Evolutionary conservation across 2,113 vertebrate species (phyloP), one percentile per base, ranked within the genome.

Genomic region (Atractosteus spatula): DNA sequence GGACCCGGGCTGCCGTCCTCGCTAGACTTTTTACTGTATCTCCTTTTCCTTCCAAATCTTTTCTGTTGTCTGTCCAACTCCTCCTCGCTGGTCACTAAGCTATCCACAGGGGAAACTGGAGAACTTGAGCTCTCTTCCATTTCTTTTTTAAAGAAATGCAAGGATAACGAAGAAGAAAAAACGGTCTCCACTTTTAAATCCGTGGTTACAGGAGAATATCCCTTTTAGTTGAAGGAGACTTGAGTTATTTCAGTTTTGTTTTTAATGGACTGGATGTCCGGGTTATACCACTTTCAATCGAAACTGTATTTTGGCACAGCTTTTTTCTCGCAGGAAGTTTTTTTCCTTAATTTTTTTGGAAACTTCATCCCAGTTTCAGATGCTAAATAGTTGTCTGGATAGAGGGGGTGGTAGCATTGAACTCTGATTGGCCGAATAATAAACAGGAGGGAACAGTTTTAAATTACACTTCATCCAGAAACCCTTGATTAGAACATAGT

Each of bases 371-470:
- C 81, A 72, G 91, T 90, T 92, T 93, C 91, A 80, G 94, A 92
- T 91, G 92, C 95, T 98, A 98, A 97, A 97, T 96, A 97, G 90
- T 90, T 91, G 93, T 91, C 87, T 89, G 92, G 87, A 90, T 89
- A 85, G 84, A 91, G 93, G 91, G 92, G 94, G 93, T 92, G 92
- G 89, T 69, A 74, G 87, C 75, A 82, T 71, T 84, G 81, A 79
- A 41, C 86, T 80, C 89, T 88, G 87, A 94, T 95, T 88, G 93
- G 90, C 81, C 79, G 74, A 63, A 70, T 83, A 78, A 83, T 81
- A 81, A 80, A 86, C 84, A 78, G 84, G 88, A 85, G 86, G 89
- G 85, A 87, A 71, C 83, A 76, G 86, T 79, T 77, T 80, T 66
- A 80, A 79, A 80, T 87, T 87, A 79, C 85, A 82, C 66, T 81